Percentiles rank a stretch among this genome's conserved stretches.
Evolutionary conservation across 2,888 invertebrate genomes (phyloP).

Genomic region (Agonopterix subpropinquella): DNA sequence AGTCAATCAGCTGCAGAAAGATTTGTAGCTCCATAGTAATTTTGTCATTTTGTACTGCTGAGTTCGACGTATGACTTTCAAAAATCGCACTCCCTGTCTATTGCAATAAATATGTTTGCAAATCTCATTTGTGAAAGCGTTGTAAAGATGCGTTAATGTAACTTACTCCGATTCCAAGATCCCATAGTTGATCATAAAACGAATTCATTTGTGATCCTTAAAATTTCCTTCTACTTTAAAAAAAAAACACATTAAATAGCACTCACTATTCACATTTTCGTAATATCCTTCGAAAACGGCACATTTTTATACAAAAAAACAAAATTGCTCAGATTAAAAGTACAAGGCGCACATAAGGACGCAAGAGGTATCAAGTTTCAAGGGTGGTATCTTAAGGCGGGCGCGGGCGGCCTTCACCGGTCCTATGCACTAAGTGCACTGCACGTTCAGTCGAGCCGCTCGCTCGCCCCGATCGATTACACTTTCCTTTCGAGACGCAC

Average conservation of each 20-base stretch:
- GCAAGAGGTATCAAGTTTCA: slow-evolving; percentile 16
- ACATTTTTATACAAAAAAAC: not conserved
- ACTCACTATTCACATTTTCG: no score
- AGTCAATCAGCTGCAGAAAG: no score
- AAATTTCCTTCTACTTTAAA: no score
- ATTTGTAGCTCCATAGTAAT: no score
- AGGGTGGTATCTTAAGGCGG: slow-evolving; percentile 38
- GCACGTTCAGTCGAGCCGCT: slow-evolving; percentile 41
- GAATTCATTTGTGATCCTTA: slow-evolving; percentile 33
- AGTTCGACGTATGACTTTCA: no score
- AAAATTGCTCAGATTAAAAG: slow-evolving; percentile 11
- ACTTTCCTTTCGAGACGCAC: slow-evolving; percentile 33
- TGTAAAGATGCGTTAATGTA: no score
- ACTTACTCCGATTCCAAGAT: slow-evolving; percentile 27
- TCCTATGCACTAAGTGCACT: slow-evolving; percentile 62
- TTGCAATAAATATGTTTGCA: no score
- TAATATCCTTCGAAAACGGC: no score
- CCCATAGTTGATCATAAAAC: slow-evolving; percentile 41
- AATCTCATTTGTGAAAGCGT: no score
- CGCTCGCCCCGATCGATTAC: slow-evolving; percentile 50
- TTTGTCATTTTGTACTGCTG: no score
- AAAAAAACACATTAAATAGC: no score
- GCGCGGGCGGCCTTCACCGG: slow-evolving; percentile 42
- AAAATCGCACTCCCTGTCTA: no score
- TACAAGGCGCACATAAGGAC: slow-evolving; percentile 33